A percentile compares a stretch with the other conserved stretches of the same genome.
phyloP scores from a whole-genome alignment of 2,888 invertebrate genomes.

The Dryadula phaetusa region DNA sequence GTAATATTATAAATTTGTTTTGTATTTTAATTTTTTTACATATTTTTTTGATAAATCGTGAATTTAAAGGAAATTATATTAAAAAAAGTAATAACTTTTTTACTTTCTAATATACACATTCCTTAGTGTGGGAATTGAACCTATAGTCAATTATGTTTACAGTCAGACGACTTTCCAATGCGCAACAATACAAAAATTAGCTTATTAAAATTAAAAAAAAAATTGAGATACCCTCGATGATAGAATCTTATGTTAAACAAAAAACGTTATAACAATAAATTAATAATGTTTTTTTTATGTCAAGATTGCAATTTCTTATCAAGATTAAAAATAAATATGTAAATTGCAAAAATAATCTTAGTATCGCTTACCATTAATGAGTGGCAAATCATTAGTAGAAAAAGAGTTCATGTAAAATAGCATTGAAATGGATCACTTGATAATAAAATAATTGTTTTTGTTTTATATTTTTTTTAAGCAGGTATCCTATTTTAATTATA shows the following conservation, averaged over 20 bases:
- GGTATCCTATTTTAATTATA: too few species aligned
- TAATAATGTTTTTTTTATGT: neutral
- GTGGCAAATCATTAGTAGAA: neutral
- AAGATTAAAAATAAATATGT: constrained; percentile 21
- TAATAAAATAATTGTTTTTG: too few species aligned
- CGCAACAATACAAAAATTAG: too few species aligned
- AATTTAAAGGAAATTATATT: too few species aligned
- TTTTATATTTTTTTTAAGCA: neutral
- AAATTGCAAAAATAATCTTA: constrained; percentile 12
- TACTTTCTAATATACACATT: too few species aligned
- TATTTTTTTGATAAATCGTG: too few species aligned
- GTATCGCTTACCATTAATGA: neutral
- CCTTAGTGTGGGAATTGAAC: too few species aligned
- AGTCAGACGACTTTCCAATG: too few species aligned
- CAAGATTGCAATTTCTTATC: neutral
- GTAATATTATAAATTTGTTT: too few species aligned
- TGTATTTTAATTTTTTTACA: too few species aligned
- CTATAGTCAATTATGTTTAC: too few species aligned
- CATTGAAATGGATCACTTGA: neutral
- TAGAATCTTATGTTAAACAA: neutral
- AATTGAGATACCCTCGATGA: neutral
- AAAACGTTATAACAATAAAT: neutral
- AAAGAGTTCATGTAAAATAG: neutral
- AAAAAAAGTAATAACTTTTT: too few species aligned
- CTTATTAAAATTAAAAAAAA: neutral